These are phyloP conservation scores for Temnothorax longispinosus DNA, from an alignment of 1,140 invertebrate genomes.

Conservation along the genomic window DNA sequence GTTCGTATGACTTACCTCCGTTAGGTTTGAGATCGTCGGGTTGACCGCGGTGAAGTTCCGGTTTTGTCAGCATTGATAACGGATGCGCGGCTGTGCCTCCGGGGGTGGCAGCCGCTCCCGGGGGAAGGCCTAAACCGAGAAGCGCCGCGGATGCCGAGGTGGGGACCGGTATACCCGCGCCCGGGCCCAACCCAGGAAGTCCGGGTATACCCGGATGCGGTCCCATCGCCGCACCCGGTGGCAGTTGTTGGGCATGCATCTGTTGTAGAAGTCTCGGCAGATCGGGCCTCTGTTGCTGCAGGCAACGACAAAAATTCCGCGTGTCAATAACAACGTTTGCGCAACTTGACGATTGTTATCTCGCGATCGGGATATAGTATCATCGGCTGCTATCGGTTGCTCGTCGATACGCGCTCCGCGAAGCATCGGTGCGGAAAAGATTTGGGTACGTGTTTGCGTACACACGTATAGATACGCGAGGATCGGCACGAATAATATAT, in stretches of 20 bases:
- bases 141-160: slow-evolving; percentile 84
- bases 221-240: slow-evolving; percentile 90
- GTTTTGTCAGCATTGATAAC: slow-evolving; percentile 89
- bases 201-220: slow-evolving; percentile 86
- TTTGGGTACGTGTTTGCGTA: slow-evolving; percentile 28
- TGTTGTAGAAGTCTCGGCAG: slow-evolving; percentile 92
- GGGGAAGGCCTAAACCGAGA: slow-evolving; percentile 85
- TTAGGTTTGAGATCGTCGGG: slow-evolving; percentile 88
- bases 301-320: slow-evolving; percentile 72
- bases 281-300: slow-evolving; percentile 92
- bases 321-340: slow-evolving; percentile 6
- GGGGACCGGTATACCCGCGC: slow-evolving; percentile 83
- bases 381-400: background rate
- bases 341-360: slow-evolving; percentile 30
- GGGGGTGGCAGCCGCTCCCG: slow-evolving; percentile 86
- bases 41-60: slow-evolving; percentile 89
- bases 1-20: slow-evolving; percentile 87
- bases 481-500: background rate
- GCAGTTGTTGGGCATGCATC: slow-evolving; percentile 96
- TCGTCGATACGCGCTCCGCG: background rate
- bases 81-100: slow-evolving; percentile 89
- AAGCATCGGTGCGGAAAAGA: background rate
- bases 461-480: background rate
- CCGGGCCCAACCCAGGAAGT: slow-evolving; percentile 82
- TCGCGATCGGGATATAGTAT: background rate